Evolutionary conservation across 2,888 invertebrate species (phyloP), one percentile per base, ranked within the genome.

Genomic region (Ophion obscuratus): DNA sequence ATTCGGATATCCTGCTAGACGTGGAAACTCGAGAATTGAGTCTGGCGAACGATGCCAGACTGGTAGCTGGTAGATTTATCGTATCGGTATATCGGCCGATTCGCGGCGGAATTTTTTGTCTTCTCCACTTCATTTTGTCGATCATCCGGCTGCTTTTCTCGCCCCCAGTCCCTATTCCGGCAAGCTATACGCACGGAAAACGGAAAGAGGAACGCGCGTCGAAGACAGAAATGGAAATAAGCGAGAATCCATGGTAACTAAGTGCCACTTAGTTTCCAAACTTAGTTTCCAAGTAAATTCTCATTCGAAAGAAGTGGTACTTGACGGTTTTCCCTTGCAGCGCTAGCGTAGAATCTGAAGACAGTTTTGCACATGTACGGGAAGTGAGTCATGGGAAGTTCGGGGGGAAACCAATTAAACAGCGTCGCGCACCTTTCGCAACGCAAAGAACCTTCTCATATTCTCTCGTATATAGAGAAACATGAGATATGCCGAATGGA

Each of bases 341-440:
- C 9, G 2, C 27, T 36, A 10, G 71, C 0, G n/a, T 36, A 20
- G 10, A 73, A 73, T 36, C n/a, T 36, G 73, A 36, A 7, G n/a
- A 20, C 57, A 17, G 36, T 6, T 57, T n/a, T n/a, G 31, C n/a
- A 17, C 53, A 53, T 5, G 53, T 53, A 17, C 53, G 53, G 53
- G 11, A 27, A 27, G 27, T 40, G 36, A 53, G 6, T 61, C 47
- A 36, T 3, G 53, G 20, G 20, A 27, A 31, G 40, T 9, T 31
- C 7, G 77, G 68, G 20, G 14, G 3, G 31, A 77, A 84, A 74
- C 68, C 68, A 77, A 85, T 81, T 85, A 85, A 71, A 53, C 74
- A 61, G 14, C 40, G 59, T 67, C 67, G 24, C 53, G 53, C 53
- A 53, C 73, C 77, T 81, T 67, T 81, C 75, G 53, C 53, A 68